Percentiles rank a stretch among this genome's conserved stretches.
phyloP scores from a whole-genome alignment of 2,888 invertebrate genomes.

The Colletes collaris region DNA sequence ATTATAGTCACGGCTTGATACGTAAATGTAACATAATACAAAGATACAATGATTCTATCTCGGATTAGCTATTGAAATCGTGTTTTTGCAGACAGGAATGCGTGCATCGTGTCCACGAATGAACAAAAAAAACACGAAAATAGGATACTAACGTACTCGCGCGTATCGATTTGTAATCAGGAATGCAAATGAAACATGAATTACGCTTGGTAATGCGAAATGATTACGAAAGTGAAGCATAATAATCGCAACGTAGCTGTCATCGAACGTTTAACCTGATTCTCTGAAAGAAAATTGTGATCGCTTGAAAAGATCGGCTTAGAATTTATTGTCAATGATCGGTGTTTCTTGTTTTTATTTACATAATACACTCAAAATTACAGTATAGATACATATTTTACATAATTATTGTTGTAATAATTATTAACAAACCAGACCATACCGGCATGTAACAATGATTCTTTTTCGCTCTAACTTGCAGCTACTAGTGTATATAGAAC shows the following conservation, averaged over 20 bases:
- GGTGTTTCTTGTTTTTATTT: conserved; percentile 77
- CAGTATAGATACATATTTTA: conserved; percentile 83
- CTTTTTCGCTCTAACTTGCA: conserved; percentile 50
- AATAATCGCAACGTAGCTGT: not conserved
- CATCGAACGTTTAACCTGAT: not conserved
- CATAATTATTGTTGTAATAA: conserved; percentile 78
- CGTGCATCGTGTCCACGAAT: no score
- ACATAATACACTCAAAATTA: conserved; percentile 82
- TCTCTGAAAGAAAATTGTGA: conserved; percentile 48
- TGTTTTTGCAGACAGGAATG: no score
- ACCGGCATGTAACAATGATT: conserved; percentile 78
- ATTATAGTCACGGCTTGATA: no score
- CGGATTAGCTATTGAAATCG: no score
- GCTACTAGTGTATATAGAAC: conserved; percentile 62
- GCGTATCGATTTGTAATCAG: no score
- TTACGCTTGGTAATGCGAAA: not conserved
- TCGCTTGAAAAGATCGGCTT: conserved; percentile 80
- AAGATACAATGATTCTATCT: no score
- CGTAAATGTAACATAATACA: no score
- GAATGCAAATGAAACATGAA: not conserved
- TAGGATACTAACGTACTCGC: no score
- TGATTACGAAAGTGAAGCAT: not conserved
- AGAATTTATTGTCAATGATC: conserved; percentile 81
- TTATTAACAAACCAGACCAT: conserved; percentile 81
- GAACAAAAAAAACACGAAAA: no score